Evolutionary conservation across 2,888 invertebrate genomes (phyloP).

Genomic region (Ditylenchus weischeri): DNA sequence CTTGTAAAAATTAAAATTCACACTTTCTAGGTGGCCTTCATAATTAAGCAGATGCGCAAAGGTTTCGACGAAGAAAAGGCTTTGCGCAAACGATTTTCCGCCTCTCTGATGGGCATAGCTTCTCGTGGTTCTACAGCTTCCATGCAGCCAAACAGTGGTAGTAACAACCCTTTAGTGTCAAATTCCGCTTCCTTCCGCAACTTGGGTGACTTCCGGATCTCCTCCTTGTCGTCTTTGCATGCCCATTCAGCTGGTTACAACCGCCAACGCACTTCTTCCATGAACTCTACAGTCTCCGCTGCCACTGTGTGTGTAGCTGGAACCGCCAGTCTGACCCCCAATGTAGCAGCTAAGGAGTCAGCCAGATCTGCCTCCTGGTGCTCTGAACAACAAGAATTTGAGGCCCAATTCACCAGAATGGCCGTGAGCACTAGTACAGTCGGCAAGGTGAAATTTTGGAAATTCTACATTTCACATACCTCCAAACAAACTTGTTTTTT

Average conservation of each 20-base stretch:
- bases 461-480: too few species aligned
- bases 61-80: constrained; percentile 53
- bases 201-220: constrained; percentile 4
- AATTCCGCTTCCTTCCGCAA: not conserved
- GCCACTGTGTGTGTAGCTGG: not conserved
- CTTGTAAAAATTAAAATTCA: too few species aligned
- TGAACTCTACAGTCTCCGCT: not conserved
- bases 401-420: not conserved
- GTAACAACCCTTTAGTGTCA: not conserved
- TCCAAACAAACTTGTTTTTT: too few species aligned
- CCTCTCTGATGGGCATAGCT: constrained; percentile 26
- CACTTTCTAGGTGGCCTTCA: constrained; percentile 44
- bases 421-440: not conserved
- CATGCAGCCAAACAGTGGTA: too few species aligned
- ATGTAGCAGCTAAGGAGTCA: not conserved
- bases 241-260: constrained; percentile 1
- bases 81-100: constrained; percentile 29
- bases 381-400: constrained; percentile 13
- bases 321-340: not conserved
- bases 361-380: constrained; percentile 26
- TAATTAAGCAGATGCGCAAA: constrained; percentile 53
- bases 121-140: constrained; percentile 4
- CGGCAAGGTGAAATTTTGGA: too few species aligned
- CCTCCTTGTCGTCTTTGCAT: constrained; percentile 4
- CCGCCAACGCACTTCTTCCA: not conserved